Evolutionary conservation across 2,797 vertebrate species (phyloP).

Genomic region (Mormyrus hasselquistii): DNA sequence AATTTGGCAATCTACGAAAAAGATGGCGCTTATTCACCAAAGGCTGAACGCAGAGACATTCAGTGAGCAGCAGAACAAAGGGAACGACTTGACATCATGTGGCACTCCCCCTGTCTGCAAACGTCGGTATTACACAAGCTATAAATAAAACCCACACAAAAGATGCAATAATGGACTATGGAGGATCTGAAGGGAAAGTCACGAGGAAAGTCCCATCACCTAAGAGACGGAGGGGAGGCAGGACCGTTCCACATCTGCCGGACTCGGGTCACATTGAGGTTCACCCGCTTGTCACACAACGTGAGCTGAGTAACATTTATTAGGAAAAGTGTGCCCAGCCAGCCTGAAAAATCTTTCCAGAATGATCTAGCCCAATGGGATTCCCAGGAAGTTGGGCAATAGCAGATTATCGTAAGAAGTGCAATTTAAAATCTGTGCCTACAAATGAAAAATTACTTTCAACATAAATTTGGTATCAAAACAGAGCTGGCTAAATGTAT

Average conservation of each 20-base stretch:
- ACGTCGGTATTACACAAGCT: background rate
- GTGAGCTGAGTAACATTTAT: background rate
- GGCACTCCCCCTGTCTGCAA: conserved; percentile 1
- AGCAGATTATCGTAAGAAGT: background rate
- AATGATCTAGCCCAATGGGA: background rate
- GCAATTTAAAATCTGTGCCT: background rate
- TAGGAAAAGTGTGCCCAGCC: background rate
- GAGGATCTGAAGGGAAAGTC: background rate
- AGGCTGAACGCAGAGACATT: background rate
- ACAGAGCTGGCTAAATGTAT: background rate
- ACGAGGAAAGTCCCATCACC: background rate
- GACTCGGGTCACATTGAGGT: background rate
- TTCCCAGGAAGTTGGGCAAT: conserved; percentile 12
- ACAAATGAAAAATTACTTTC: background rate
- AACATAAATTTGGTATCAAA: background rate
- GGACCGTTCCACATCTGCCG: background rate
- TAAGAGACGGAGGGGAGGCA: background rate
- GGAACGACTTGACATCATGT: background rate
- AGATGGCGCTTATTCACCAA: background rate
- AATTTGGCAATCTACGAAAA: background rate
- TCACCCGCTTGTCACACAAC: background rate
- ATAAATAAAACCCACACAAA: conserved; percentile 16
- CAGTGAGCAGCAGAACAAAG: background rate
- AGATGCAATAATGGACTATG: conserved; percentile 4
- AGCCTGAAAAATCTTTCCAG: background rate